Evolutionary conservation across 2,888 invertebrate genomes (phyloP), one percentile per base, ranked within the genome.

Genomic region (Eupithecia inturbata): DNA sequence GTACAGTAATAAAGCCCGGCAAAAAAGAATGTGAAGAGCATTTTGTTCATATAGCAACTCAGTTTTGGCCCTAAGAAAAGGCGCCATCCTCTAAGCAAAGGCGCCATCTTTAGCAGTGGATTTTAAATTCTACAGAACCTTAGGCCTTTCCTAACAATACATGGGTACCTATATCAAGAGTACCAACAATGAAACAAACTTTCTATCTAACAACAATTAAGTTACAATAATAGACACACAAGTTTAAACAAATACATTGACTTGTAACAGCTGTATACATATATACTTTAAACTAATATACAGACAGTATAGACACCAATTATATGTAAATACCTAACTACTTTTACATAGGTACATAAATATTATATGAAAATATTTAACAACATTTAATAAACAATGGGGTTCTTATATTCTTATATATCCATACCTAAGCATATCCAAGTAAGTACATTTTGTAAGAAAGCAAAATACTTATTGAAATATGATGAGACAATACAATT

Each of bases 361-460:
- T 82, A 80, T 71, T 77, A 78, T 75, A 85, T 72, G 84, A 88
- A 88, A 87, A 87, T 87, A 88, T 83, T 81, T 83, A 75, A 68
- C n/a, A 84, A 86, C 82, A 86, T 85, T 83, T 77, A 81, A 79
- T 80, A 77, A 57, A 72, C 60, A 83, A 81, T 81, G 36, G 36
- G 60, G 22, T 39, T 36, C n/a, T 72, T 70, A n/a, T 28, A 63
- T 63, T 39, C n/a, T n/a, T n/a, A n/a, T n/a, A n/a, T 63, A 33
- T 22, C n/a, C n/a, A n/a, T n/a, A 33, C 5, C 5, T n/a, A n/a
- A 33, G 63, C 1, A 36, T 9, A 67, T 67, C 10, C 67, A 70
- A 73, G 67, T 68, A 49, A 45, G n/a, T n/a, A n/a, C n/a, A n/a
- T n/a, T n/a, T n/a, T n/a, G n/a, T n/a, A n/a, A n/a, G n/a, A n/a